phyloP scores from a whole-genome alignment of 2,113 vertebrate species.

The Oryzias celebensis region DNA sequence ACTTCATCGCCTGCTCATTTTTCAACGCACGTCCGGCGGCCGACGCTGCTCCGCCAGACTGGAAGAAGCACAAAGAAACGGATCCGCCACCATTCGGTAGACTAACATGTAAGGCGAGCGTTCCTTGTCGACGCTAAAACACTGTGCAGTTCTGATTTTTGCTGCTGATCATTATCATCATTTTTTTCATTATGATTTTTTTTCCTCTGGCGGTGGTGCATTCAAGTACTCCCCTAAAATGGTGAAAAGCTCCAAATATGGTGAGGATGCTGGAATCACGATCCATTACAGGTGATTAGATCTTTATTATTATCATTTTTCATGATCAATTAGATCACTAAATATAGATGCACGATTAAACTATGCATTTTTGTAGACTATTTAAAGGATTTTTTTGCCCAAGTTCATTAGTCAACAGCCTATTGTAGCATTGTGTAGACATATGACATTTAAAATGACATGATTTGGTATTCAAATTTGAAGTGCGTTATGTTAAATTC shows the following conservation, averaged over 20 bases:
- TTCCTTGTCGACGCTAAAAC: no score
- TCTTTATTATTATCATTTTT: conserved; percentile 14
- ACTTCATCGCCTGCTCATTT: conserved; percentile 62
- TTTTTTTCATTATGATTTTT: neutral
- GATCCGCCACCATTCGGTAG: neutral
- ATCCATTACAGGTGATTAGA: conserved; percentile 29
- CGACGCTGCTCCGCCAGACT: conserved; percentile 41
- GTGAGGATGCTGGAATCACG: conserved; percentile 35
- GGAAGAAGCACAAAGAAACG: conserved; percentile 39
- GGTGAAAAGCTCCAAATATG: conserved; percentile 25
- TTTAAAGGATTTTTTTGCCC: neutral
- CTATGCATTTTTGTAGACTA: neutral
- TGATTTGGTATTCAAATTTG: no score
- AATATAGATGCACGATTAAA: neutral
- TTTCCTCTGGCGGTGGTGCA: conserved; percentile 30
- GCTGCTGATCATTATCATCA: neutral
- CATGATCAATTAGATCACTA: neutral
- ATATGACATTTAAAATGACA: no score
- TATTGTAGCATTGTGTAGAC: no score
- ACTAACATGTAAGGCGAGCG: no score
- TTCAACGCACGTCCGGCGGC: conserved; percentile 52
- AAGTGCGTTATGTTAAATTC: neutral
- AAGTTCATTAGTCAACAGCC: no score
- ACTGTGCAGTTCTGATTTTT: neutral
- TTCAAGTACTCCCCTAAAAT: conserved; percentile 27